Conservation (phyloP, 2,888 invertebrate species). For the Cephus pygmeus region DNA sequence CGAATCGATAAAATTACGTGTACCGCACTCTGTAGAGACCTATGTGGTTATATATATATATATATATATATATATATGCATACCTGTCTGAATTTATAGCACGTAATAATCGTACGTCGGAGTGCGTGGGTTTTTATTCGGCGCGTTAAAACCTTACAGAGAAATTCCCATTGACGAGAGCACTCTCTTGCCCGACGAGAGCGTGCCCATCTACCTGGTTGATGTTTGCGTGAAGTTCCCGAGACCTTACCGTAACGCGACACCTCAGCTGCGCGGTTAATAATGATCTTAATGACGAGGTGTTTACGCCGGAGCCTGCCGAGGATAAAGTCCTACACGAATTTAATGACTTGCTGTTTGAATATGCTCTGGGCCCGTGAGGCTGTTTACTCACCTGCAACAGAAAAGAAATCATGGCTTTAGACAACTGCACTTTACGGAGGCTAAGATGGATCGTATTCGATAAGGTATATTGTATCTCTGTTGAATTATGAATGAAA, state of each 20-base stretch:
- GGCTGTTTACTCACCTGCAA: constrained; percentile 50
- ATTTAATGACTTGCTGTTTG: constrained; percentile 47
- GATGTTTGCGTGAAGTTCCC: not conserved
- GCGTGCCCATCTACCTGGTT: not conserved
- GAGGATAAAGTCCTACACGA: constrained; percentile 20
- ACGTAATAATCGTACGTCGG: not conserved
- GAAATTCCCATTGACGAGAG: not conserved
- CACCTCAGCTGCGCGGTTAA: constrained; percentile 28
- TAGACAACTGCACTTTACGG: constrained; percentile 25
- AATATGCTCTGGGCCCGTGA: constrained; percentile 21
- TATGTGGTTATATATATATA: not conserved
- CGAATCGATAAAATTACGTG: not conserved
- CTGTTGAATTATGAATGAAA: not conserved
- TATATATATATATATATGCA: not conserved
- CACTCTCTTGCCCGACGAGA: not conserved
- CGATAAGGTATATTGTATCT: not conserved
- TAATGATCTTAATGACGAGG: constrained; percentile 46
- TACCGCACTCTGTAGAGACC: not conserved
- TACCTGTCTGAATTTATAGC: not conserved
- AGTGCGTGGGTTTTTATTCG: not conserved
- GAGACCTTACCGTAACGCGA: not conserved
- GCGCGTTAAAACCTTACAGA: not conserved
- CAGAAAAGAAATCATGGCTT: constrained; percentile 35
- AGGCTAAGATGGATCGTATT: not conserved
- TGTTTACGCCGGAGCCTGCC: constrained; percentile 7